phyloP scores from a whole-genome alignment of 2,113 vertebrate genomes.

The Eptesicus fuscus region DNA sequence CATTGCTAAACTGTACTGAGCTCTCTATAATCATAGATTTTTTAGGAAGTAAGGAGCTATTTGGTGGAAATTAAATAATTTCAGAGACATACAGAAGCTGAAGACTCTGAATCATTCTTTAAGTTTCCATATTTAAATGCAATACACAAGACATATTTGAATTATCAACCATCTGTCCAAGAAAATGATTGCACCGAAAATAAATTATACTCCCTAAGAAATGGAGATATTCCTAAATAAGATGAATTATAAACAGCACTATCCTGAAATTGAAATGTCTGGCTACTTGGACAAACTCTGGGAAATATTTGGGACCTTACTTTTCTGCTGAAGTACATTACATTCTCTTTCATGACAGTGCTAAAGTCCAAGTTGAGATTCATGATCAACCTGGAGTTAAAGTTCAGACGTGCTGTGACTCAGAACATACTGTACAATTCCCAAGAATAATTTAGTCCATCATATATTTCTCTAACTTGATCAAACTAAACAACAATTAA shows the following conservation, averaged over 20 bases:
- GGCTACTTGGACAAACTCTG: neutral
- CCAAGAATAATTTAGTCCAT: neutral
- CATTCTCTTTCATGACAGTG: neutral
- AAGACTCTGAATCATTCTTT: slow-evolving; percentile 2
- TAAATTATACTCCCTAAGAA: neutral
- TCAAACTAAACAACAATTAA: neutral
- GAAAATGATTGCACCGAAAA: neutral
- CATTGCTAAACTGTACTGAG: neutral
- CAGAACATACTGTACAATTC: neutral
- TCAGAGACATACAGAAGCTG: neutral
- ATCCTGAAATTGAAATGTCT: neutral
- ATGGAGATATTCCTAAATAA: neutral
- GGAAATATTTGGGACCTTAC: neutral
- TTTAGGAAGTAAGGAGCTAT: neutral
- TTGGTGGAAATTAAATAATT: slow-evolving; percentile 38
- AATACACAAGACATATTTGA: neutral
- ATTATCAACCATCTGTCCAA: neutral
- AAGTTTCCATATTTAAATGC: neutral
- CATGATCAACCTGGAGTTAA: neutral
- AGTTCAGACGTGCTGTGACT: neutral
- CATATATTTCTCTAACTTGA: neutral
- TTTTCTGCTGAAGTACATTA: neutral
- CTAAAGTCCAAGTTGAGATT: neutral
- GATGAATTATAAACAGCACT: neutral
- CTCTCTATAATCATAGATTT: neutral